These are phyloP conservation scores for Spatulosminthurus flaviceps DNA, from an alignment of 2,888 invertebrate genomes.

Conservation along the genomic window DNA sequence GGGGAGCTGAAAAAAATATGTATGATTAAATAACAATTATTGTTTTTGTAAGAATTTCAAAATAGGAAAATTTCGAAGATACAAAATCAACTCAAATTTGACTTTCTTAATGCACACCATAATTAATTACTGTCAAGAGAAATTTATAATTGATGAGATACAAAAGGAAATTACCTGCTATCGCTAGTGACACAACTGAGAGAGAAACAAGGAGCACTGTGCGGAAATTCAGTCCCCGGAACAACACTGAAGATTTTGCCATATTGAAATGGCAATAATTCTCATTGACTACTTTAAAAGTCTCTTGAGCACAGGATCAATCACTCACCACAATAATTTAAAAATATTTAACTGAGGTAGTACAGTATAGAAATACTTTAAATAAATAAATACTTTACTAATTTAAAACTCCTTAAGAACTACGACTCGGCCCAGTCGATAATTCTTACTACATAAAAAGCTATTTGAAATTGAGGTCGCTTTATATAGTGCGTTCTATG, in stretches of 20 bases:
- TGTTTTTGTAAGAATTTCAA: too few relatives aligned
- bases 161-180: constrained; percentile 30
- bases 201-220: not conserved
- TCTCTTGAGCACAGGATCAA: too few relatives aligned
- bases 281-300: too few relatives aligned
- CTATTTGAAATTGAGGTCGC: not conserved
- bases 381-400: not conserved
- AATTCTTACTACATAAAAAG: not conserved
- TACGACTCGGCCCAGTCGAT: constrained; percentile 9
- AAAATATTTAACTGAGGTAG: not conserved
- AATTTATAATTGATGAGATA: not conserved
- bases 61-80: not conserved
- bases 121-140: too few relatives aligned
- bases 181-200: not conserved
- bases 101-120: too few relatives aligned
- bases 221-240: constrained; percentile 23
- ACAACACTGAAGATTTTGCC: constrained; percentile 16
- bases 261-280: constrained; percentile 28
- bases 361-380: not conserved
- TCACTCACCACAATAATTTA: too few relatives aligned
- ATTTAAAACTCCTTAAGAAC: not conserved
- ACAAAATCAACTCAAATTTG: not conserved
- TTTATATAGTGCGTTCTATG: constrained; percentile 6
- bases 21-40: too few relatives aligned
- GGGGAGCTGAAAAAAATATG: constrained; percentile 28